Conservation (phyloP, 2,888 invertebrate genomes). For the Nomada goodeniana region DNA sequence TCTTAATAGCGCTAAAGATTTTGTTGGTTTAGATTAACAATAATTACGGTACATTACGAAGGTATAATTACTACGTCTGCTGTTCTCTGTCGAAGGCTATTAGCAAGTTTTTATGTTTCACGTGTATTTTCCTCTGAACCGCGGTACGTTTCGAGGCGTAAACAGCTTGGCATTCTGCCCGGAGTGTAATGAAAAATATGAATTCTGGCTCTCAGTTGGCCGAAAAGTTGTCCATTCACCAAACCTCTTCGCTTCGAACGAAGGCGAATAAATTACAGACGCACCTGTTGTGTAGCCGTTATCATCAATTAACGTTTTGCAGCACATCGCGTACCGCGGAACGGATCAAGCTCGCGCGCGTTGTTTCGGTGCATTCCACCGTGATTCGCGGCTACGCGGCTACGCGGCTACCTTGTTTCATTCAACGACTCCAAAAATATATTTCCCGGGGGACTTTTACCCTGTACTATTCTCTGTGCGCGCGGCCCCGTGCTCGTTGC, state of each 20-base stretch:
- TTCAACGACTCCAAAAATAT: constrained; percentile 11
- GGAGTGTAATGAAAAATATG: constrained; percentile 31
- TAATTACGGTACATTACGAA: not conserved
- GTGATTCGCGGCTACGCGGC: not conserved
- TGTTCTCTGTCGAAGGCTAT: not conserved
- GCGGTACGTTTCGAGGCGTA: constrained; percentile 8
- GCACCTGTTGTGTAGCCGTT: no score
- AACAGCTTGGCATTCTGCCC: constrained; percentile 36
- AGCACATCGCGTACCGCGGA: not conserved
- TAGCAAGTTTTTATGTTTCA: not conserved
- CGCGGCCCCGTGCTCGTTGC: constrained; percentile 5
- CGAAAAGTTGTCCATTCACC: no score
- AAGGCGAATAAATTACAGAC: no score
- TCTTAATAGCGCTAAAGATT: not conserved
- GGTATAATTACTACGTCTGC: not conserved
- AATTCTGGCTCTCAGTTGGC: no score
- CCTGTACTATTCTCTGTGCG: not conserved
- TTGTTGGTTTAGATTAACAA: not conserved
- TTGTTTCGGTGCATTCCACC: not conserved
- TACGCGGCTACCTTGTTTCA: not conserved
- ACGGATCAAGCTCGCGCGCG: not conserved
- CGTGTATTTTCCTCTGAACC: not conserved
- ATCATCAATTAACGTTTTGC: not conserved
- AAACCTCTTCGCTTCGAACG: no score
- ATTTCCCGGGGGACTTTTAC: not conserved